These are phyloP conservation scores for Protonibea diacanthus DNA, from an alignment of 2,797 vertebrate species.

Conservation along the genomic window DNA sequence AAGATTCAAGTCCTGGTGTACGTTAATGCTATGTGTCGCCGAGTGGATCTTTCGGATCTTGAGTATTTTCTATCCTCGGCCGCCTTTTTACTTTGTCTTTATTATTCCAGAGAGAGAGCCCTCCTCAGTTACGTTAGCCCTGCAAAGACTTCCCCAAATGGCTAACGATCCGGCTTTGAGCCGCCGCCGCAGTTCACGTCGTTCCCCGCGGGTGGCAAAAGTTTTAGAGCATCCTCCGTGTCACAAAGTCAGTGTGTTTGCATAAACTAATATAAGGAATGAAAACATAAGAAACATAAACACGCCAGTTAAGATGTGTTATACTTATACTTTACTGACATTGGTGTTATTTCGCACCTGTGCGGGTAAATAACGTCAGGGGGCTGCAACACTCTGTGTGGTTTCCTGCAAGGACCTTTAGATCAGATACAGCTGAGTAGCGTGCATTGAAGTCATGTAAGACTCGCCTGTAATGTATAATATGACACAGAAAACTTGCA, in stretches of 20 bases:
- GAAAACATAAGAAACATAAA: neutral
- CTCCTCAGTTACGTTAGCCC: constrained; percentile 82
- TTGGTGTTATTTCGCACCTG: constrained; percentile 10
- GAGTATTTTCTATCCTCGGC: constrained; percentile 52
- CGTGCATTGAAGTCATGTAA: constrained; percentile 41
- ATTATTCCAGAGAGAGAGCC: constrained; percentile 77
- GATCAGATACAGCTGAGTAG: constrained; percentile 16
- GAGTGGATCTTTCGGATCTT: constrained; percentile 44
- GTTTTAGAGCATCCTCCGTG: constrained; percentile 29
- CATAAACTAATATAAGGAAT: neutral
- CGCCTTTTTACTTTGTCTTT: constrained; percentile 74
- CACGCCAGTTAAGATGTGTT: neutral
- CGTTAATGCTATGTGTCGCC: constrained; percentile 43
- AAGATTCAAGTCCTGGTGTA: constrained; percentile 56
- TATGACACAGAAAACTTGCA: neutral
- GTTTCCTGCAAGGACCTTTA: constrained; percentile 14
- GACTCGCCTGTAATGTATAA: constrained; percentile 14
- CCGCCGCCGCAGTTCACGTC: constrained; percentile 69
- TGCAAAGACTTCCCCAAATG: constrained; percentile 86
- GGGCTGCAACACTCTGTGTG: constrained; percentile 46
- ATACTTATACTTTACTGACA: neutral
- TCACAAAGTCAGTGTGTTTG: neutral
- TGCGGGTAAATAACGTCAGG: constrained; percentile 14
- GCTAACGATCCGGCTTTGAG: constrained; percentile 84
- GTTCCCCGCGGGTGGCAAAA: constrained; percentile 62